These are phyloP conservation scores for Acrobasis consociella DNA, from an alignment of 2,888 invertebrate genomes.

Conservation along the genomic window DNA sequence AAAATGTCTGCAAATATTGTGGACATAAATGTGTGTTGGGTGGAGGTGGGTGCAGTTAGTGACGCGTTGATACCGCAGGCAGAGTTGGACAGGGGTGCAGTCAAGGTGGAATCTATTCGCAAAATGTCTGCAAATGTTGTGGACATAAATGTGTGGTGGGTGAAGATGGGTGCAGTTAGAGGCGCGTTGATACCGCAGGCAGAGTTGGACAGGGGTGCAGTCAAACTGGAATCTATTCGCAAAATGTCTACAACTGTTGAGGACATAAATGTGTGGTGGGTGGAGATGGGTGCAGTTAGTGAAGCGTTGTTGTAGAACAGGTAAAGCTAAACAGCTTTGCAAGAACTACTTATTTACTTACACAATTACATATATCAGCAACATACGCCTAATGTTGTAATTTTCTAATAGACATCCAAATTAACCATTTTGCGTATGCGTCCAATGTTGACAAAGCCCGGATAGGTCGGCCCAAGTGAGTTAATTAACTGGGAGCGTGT, in stretches of 20 bases:
- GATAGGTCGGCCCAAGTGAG: slow-evolving; percentile 76
- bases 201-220: slow-evolving; percentile 7
- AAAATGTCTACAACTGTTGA: background rate
- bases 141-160: slow-evolving; percentile 6
- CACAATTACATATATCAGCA: too few species aligned
- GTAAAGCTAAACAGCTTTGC: too few species aligned
- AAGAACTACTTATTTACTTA: too few species aligned
- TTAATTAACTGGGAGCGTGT: slow-evolving; percentile 82
- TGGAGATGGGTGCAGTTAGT: too few species aligned
- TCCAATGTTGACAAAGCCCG: slow-evolving; percentile 36
- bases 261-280: background rate
- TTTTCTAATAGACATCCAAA: too few species aligned
- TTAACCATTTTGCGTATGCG: background rate
- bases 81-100: slow-evolving; percentile 19
- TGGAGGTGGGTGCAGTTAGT: slow-evolving; percentile 24
- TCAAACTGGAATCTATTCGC: slow-evolving; percentile 10
- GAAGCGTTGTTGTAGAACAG: too few species aligned
- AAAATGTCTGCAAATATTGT: background rate
- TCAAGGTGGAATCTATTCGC: too few species aligned
- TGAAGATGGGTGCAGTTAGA: slow-evolving; percentile 23
- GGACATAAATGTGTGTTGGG: slow-evolving; percentile 1
- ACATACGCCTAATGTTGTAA: too few species aligned
- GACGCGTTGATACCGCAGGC: slow-evolving; percentile 48
- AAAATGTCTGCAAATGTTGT: too few species aligned
- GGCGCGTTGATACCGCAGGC: slow-evolving; percentile 48